phyloP scores from a whole-genome alignment of 2,888 invertebrate genomes.

The Patella ulyssiponensis region DNA sequence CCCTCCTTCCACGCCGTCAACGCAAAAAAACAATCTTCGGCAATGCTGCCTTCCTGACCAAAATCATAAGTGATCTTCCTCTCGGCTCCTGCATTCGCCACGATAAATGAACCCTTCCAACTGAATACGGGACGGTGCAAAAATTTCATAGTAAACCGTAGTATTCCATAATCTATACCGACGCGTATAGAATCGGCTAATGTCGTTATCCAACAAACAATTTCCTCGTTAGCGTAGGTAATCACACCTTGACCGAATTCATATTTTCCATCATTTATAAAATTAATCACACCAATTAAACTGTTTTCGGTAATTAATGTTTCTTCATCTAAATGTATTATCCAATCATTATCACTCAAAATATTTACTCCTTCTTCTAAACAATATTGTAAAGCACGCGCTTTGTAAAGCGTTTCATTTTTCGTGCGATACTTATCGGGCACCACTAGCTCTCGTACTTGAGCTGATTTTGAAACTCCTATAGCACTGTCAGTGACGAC shows the following conservation, averaged over 20 bases:
- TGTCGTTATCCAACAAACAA: constrained; percentile 56
- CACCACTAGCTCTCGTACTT: constrained; percentile 52
- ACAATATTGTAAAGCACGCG: constrained; percentile 61
- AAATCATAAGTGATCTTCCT: constrained; percentile 55
- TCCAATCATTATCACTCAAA: constrained; percentile 61
- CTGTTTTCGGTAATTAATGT: constrained; percentile 60
- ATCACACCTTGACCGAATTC: constrained; percentile 62
- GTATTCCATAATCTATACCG: constrained; percentile 53
- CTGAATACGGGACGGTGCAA: constrained; percentile 54
- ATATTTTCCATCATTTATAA: constrained; percentile 40
- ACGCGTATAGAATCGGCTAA: constrained; percentile 55
- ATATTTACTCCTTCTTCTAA: constrained; percentile 46
- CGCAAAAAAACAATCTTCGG: constrained; percentile 63
- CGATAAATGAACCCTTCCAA: constrained; percentile 60
- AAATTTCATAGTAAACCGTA: constrained; percentile 48
- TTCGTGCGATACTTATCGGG: constrained; percentile 49
- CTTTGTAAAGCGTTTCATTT: constrained; percentile 55
- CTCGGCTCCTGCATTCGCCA: constrained; percentile 53
- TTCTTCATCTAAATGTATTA: constrained; percentile 65
- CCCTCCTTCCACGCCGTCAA: constrained; percentile 55
- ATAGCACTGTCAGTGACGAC: constrained; percentile 54
- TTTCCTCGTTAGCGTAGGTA: constrained; percentile 56
- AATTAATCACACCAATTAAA: constrained; percentile 63
- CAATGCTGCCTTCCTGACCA: constrained; percentile 59
- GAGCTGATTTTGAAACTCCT: constrained; percentile 43